Conservation (phyloP, 2,113 vertebrate species). For the Xiphophorus maculatus region DNA sequence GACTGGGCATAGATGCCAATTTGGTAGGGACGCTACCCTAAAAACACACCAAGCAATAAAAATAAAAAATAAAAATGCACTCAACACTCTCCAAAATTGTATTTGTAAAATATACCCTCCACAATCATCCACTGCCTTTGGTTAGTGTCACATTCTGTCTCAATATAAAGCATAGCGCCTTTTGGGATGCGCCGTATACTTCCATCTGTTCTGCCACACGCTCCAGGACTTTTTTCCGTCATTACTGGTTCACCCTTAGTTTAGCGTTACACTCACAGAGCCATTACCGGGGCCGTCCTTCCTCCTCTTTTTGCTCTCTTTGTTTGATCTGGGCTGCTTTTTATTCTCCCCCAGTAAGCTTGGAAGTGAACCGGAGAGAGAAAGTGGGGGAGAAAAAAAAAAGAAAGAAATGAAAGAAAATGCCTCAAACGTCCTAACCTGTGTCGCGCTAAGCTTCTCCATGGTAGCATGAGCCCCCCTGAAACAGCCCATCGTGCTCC, state of each 20-base stretch:
- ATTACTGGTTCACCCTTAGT: conserved; percentile 52
- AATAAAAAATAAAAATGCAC: too few species aligned
- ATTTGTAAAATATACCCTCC: neutral
- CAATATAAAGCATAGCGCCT: neutral
- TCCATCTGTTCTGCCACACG: conserved; percentile 65
- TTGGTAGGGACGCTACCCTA: too few species aligned
- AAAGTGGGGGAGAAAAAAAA: neutral
- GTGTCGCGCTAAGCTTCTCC: conserved; percentile 71
- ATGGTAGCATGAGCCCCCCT: conserved; percentile 70
- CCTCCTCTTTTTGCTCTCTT: conserved; percentile 21
- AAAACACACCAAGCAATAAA: too few species aligned
- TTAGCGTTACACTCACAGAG: conserved; percentile 33
- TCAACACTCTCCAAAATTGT: neutral
- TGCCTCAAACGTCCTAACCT: conserved; percentile 61
- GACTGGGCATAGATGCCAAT: too few species aligned
- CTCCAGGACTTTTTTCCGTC: conserved; percentile 53
- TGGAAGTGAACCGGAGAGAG: conserved; percentile 47
- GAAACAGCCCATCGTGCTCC: conserved; percentile 70
- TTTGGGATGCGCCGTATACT: neutral
- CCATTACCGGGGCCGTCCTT: conserved; percentile 36
- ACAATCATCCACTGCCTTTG: neutral
- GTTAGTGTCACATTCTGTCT: neutral
- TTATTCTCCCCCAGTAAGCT: conserved; percentile 51
- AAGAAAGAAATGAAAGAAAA: conserved; percentile 57
- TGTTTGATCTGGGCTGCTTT: conserved; percentile 51